These are phyloP conservation scores for Calliphora vicina DNA, from an alignment of 1,140 invertebrate genomes.

Conservation along the genomic window DNA sequence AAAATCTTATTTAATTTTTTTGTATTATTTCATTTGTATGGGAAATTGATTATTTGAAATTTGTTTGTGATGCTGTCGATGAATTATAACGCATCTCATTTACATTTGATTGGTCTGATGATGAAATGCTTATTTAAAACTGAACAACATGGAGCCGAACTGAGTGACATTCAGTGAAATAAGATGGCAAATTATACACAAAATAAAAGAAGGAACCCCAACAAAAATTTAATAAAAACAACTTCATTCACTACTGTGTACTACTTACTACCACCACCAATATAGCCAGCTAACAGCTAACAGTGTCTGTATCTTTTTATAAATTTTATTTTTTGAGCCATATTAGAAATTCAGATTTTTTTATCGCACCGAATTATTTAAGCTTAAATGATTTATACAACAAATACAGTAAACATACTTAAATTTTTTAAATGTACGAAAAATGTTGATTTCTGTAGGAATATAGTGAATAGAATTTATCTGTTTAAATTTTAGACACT, in stretches of 20 bases:
- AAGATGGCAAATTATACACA: too few relatives aligned
- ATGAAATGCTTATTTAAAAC: not conserved
- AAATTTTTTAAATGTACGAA: not conserved
- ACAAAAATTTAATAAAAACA: not conserved
- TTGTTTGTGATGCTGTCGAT: not conserved
- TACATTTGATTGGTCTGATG: slow-evolving; percentile 13
- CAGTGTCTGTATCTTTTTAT: not conserved
- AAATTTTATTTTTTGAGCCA: not conserved
- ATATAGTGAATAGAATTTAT: not conserved
- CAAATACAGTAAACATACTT: not conserved
- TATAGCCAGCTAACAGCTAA: not conserved
- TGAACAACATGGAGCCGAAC: not conserved
- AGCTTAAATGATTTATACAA: slow-evolving; percentile 20
- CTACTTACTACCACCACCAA: not conserved
- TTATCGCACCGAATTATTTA: slow-evolving; percentile 23
- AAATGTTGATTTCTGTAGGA: not conserved
- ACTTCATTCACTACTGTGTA: not conserved
- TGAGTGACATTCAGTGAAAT: too few relatives aligned
- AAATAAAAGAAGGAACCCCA: not conserved
- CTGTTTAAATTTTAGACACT: not conserved
- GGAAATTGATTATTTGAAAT: not conserved
- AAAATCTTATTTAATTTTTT: too few relatives aligned
- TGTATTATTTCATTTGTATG: not conserved
- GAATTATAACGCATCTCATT: slow-evolving; percentile 11
- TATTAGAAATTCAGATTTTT: slow-evolving; percentile 24